Evolutionary conservation across 2,888 invertebrate genomes (phyloP).

Genomic region (Exocentrus adspersus): DNA sequence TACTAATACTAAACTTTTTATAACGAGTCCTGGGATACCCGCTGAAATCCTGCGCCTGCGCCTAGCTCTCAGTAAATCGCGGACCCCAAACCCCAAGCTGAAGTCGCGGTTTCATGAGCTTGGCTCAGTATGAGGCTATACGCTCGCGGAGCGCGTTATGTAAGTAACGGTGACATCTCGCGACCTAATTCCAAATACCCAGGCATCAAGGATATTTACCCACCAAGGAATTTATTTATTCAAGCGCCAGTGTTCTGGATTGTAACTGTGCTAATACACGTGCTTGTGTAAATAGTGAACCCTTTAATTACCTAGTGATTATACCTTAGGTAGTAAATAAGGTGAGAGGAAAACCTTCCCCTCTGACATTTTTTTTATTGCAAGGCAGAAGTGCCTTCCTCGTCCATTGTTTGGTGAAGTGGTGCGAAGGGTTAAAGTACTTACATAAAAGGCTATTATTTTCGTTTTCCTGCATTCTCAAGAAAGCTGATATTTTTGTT

Average conservation of each 20-base stretch:
- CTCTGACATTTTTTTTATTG: background rate
- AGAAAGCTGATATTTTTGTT: background rate
- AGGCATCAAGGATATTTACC: background rate
- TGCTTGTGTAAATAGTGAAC: background rate
- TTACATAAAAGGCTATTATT: conserved; percentile 14
- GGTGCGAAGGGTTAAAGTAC: background rate
- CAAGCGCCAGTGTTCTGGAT: conserved; percentile 3
- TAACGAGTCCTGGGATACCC: conserved; percentile 22
- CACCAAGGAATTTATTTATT: background rate
- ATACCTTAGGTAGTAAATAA: background rate
- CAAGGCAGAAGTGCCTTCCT: background rate
- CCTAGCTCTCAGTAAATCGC: background rate
- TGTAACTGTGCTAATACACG: conserved; percentile 6
- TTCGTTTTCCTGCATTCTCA: background rate
- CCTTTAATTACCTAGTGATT: background rate
- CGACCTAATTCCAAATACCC: conserved; percentile 20
- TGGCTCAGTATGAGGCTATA: conserved; percentile 34
- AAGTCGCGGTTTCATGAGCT: conserved; percentile 22
- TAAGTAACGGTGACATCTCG: conserved; percentile 8
- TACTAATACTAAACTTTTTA: conserved; percentile 27
- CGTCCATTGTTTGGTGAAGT: conserved; percentile 3
- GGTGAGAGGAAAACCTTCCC: background rate
- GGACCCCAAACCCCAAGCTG: conserved; percentile 27
- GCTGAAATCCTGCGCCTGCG: conserved; percentile 31
- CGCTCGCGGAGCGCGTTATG: conserved; percentile 25